Evolutionary conservation across 1,140 invertebrate species (phyloP).

Genomic region (Trichogramma pretiosum): DNA sequence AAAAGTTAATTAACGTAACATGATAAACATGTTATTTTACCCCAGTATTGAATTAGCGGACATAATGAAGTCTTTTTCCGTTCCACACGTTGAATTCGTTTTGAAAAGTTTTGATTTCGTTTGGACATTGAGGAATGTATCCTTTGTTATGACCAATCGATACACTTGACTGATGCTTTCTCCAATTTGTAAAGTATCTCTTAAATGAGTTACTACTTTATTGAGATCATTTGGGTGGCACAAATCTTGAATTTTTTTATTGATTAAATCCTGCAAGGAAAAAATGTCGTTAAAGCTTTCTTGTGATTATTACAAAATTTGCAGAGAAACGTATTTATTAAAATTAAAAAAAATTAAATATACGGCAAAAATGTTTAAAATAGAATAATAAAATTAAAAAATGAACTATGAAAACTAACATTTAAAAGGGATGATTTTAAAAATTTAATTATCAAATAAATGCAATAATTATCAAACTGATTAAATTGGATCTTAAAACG

Average conservation of each 20-base stretch:
- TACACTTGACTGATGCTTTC: constrained; percentile 67
- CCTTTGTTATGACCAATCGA: constrained; percentile 63
- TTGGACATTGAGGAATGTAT: constrained; percentile 70
- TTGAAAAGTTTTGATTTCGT: constrained; percentile 81
- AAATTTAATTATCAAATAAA: no score
- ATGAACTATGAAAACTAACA: no score
- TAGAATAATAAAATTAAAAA: no score
- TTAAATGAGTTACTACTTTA: constrained; percentile 65
- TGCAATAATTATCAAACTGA: no score
- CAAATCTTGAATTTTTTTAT: constrained; percentile 64
- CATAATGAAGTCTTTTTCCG: constrained; percentile 80
- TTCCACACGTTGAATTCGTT: constrained; percentile 53
- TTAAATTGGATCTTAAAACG: no score
- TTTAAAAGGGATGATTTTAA: no score
- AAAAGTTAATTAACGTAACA: no score
- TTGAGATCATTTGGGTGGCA: constrained; percentile 66
- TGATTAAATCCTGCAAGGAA: constrained; percentile 52
- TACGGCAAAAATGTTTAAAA: no score
- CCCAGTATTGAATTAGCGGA: constrained; percentile 78
- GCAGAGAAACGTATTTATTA: no score
- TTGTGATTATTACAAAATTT: no score
- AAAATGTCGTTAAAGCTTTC: constrained; percentile 12
- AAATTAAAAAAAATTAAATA: no score
- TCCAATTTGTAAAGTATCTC: constrained; percentile 60
- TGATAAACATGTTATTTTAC: no score